A percentile compares a stretch with the other conserved stretches of the same genome.
Evolutionary conservation across 2,797 vertebrate genomes (phyloP).

Genomic region (Falco naumanni): DNA sequence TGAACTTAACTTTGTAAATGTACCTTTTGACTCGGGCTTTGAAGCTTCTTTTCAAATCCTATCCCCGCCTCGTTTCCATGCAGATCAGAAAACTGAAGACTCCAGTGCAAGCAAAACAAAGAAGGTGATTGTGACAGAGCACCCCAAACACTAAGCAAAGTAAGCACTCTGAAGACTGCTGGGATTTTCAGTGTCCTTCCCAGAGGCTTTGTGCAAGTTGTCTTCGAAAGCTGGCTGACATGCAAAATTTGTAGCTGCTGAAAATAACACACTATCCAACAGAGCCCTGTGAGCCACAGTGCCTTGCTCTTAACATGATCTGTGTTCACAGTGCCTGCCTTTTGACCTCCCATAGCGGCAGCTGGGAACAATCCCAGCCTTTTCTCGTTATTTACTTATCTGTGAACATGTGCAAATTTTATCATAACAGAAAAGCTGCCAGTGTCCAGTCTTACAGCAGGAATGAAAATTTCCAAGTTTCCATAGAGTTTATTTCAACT

Average conservation of each 20-base stretch:
- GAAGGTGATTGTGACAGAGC: not conserved
- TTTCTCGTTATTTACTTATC: not conserved
- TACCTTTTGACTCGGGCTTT: not conserved
- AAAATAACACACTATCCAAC: not conserved
- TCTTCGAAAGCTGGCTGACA: not conserved
- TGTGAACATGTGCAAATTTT: not conserved
- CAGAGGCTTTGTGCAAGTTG: not conserved
- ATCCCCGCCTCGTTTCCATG: not conserved
- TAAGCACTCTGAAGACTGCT: not conserved
- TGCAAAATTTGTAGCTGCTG: not conserved
- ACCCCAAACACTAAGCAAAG: too few species aligned
- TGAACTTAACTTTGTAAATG: not conserved
- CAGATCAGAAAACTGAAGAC: not conserved
- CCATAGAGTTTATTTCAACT: not conserved
- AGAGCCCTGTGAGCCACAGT: not conserved
- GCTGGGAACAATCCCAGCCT: not conserved
- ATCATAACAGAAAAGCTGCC: not conserved
- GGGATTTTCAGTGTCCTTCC: accelerated
- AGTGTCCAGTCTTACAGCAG: not conserved
- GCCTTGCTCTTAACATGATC: accelerated
- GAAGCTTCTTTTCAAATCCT: not conserved
- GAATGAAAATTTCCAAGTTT: not conserved
- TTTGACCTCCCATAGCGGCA: not conserved
- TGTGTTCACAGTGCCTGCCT: not conserved
- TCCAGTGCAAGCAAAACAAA: not conserved